Evolutionary conservation across 2,888 invertebrate genomes (phyloP).

Genomic region (Monochamus alternatus): DNA sequence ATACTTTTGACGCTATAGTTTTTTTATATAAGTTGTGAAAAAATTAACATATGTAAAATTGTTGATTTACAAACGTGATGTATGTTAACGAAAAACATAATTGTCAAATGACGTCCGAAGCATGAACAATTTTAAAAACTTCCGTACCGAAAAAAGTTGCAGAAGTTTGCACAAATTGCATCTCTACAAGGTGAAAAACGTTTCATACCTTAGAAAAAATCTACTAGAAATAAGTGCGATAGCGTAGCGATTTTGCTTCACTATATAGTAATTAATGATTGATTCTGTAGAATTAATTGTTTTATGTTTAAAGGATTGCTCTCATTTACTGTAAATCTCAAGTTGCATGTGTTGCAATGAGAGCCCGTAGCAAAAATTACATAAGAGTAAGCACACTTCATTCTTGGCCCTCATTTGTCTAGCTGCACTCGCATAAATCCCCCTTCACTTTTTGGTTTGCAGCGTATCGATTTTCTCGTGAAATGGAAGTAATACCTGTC

Average conservation of each 20-base stretch:
- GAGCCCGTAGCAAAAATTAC: neutral
- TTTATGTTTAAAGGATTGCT: neutral
- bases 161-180: no score
- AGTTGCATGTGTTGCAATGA: neutral
- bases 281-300: neutral
- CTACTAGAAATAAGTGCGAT: neutral
- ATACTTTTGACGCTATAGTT: no score
- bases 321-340: conserved; percentile 1
- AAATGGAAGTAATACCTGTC: neutral
- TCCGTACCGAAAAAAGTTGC: no score
- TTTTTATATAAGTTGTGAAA: no score
- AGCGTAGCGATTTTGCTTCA: no score
- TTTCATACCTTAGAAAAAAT: no score
- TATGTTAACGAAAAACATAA: no score
- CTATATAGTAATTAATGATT: neutral
- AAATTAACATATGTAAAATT: no score
- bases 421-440: neutral
- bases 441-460: conserved; percentile 24
- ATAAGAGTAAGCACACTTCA: neutral
- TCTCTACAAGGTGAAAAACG: no score
- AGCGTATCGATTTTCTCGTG: conserved; percentile 7
- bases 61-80: no score
- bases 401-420: neutral
- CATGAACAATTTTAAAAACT: no score
- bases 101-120: no score